Base-by-base conservation (phyloP, 2,797 vertebrate genomes). In the Sebastes itinus region DNA sequence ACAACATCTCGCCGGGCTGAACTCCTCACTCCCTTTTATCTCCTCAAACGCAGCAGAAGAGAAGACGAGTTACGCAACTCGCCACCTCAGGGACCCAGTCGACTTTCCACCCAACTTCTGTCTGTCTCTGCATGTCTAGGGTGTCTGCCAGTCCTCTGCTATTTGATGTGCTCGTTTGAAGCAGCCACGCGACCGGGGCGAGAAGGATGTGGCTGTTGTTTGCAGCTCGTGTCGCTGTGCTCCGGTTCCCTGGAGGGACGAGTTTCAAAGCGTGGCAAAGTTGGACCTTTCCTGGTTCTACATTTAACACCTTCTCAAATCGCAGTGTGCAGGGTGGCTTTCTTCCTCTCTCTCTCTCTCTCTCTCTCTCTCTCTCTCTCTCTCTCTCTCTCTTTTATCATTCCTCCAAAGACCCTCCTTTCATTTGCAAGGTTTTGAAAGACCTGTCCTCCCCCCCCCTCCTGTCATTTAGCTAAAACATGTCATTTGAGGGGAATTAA, bases 141-240 rank as follows among this genome's bases (percentile, higher is more conserved):
- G 84, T 74, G 73, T 86, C 92, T 92, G 90, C 77, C 46, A 77
- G 84, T 86, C 83, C 78, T 89, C 82, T 25, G 72, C 86, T 89
- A 83, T 94, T 93, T 94, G 93, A 94, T 94, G 92, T 89, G 84
- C n/a, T 71, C 74, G 91, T 93, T 92, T 94, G 91, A 94, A 92
- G 89, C 88, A 75, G 83, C 78, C 78, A 61, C 77, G 81, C 64
- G 70, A 89, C 86, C 32, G 65, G 81, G 89, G 85, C 72, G 77
- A 83, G 84, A 60, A 81, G 83, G 87, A 90, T 90, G 89, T 80
- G 88, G 83, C 89, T 93, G 88, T 92, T 92, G 90, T 92, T 94
- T 71, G 2, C 73, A 82, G 83, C 85, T 86, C 78, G 73, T 59
- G 81, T 82, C 52, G 72, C 92, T 89, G 85, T 82, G 77, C 86